These are phyloP conservation scores for Corbicula japonica DNA, from an alignment of 2,888 invertebrate species.

Conservation along the genomic window DNA sequence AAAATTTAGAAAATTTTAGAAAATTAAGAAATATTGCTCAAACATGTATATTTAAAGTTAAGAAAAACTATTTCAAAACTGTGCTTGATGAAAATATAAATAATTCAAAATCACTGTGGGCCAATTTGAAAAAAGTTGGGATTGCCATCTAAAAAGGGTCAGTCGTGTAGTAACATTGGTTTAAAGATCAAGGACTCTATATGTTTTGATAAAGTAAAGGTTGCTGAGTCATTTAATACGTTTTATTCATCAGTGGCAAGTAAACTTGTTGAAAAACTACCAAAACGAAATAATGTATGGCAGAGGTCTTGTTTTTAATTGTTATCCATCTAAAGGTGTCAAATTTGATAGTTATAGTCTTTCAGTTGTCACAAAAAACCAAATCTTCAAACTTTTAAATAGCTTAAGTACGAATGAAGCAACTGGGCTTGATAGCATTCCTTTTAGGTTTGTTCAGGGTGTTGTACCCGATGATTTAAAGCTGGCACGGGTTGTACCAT, in stretches of 20 bases:
- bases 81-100: slow-evolving; percentile 8
- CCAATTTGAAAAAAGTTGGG: slow-evolving; percentile 1
- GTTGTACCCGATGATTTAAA: too few relatives aligned
- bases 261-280: too few relatives aligned
- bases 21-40: slow-evolving; percentile 18
- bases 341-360: too few relatives aligned
- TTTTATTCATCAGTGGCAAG: slow-evolving; percentile 12
- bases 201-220: slow-evolving; percentile 21
- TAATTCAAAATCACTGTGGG: slow-evolving; percentile 14
- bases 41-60: not conserved
- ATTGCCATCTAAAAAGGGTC: slow-evolving; percentile 10
- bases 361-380: too few relatives aligned
- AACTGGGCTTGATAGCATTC: too few relatives aligned
- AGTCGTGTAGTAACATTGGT: slow-evolving; percentile 9
- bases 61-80: slow-evolving; percentile 23
- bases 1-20: slow-evolving; percentile 20
- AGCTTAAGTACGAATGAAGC: too few relatives aligned
- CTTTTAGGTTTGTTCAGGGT: too few relatives aligned
- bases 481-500: too few relatives aligned
- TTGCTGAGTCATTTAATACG: not conserved
- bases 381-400: too few relatives aligned
- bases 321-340: too few relatives aligned
- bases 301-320: too few relatives aligned
- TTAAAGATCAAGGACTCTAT: not conserved
- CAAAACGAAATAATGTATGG: too few relatives aligned